Conservation (phyloP, 2,113 vertebrate species). For the Trichomycterus rosablanca region DNA sequence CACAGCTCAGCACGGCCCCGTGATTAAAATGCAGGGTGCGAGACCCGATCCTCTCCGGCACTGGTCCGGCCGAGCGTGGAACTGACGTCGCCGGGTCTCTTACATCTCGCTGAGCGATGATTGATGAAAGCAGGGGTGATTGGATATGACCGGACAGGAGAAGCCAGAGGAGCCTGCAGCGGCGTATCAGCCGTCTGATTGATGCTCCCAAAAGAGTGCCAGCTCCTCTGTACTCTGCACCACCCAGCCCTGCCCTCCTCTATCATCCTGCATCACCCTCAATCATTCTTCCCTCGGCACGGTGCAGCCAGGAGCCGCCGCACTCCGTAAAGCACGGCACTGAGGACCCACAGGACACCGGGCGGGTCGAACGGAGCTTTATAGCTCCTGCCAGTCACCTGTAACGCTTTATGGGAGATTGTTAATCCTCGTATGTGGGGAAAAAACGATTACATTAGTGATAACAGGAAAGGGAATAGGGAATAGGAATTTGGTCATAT, state of each 20-base stretch:
- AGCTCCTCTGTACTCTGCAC: not conserved
- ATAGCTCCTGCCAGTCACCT: no score
- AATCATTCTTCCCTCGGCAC: not conserved
- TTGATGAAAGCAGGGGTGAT: not conserved
- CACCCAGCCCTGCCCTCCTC: not conserved
- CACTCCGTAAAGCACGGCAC: conserved; percentile 30
- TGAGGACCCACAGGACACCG: not conserved
- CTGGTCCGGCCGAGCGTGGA: not conserved
- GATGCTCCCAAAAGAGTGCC: not conserved
- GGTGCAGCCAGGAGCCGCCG: conserved; percentile 31
- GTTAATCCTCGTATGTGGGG: no score
- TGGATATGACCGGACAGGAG: not conserved
- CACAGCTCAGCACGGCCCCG: not conserved
- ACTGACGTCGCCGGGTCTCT: not conserved
- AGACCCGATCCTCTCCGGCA: not conserved
- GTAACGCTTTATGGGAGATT: no score
- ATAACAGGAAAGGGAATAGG: no score
- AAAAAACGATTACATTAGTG: no score
- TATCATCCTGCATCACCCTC: not conserved
- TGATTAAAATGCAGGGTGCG: not conserved
- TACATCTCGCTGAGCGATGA: not conserved
- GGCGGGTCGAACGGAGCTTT: no score
- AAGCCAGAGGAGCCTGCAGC: not conserved
- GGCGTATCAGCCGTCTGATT: not conserved
- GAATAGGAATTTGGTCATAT: no score